Evolutionary conservation across 2,113 vertebrate genomes (phyloP).

Genomic region (Puma concolor): DNA sequence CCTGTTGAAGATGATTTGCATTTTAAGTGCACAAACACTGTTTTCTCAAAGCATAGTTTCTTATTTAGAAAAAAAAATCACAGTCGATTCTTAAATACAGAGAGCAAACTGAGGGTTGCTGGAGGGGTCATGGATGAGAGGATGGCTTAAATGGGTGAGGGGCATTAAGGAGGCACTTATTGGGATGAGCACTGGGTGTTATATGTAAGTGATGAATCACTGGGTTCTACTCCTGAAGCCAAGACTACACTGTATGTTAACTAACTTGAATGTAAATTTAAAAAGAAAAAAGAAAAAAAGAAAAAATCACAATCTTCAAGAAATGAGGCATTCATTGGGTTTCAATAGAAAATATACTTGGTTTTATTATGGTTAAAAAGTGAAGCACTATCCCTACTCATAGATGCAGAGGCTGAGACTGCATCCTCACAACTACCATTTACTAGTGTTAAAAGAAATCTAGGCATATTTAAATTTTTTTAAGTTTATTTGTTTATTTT

Average conservation of each 20-base stretch:
- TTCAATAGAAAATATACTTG: neutral
- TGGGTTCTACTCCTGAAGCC: too few relatives aligned
- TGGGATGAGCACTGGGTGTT: too few relatives aligned
- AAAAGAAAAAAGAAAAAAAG: neutral
- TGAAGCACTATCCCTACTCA: neutral
- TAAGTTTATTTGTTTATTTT: too few relatives aligned
- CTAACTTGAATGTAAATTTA: too few relatives aligned
- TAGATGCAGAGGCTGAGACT: neutral
- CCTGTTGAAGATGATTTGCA: neutral
- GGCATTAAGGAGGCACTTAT: too few relatives aligned
- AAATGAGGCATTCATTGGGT: neutral
- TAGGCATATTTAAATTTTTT: neutral
- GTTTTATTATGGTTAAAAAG: slow-evolving; percentile 6
- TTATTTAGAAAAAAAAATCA: neutral
- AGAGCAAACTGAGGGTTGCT: too few relatives aligned
- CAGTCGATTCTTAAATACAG: too few relatives aligned
- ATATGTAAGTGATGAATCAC: too few relatives aligned
- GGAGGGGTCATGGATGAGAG: too few relatives aligned
- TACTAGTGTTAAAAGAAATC: neutral
- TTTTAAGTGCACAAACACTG: neutral
- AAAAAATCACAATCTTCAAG: neutral
- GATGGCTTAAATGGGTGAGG: too few relatives aligned
- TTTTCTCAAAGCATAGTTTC: neutral
- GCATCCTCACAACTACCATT: neutral
- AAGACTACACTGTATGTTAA: too few relatives aligned